Evolutionary conservation across 2,113 vertebrate species (phyloP), one percentile per base, ranked within the genome.

Genomic region (Mustela lutreola): DNA sequence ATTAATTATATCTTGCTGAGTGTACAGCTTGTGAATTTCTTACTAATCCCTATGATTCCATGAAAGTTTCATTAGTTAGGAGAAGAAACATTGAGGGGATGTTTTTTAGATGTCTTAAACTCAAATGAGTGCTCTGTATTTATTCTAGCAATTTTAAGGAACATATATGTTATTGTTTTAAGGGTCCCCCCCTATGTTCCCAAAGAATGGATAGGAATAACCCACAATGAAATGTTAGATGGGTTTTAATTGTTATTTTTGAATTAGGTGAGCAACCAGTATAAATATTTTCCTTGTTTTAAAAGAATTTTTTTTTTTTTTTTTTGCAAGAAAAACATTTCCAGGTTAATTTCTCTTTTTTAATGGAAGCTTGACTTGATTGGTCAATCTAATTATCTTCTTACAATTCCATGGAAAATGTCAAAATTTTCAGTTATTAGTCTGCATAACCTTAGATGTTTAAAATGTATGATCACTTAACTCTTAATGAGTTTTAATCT

Each of bases 361-460:
- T 58, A 71, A 60, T 70, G 5, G 48, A 56, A 84, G 7, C 63
- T 63, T 84, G 19, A 94, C 60, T 11, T 33, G 16, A 58, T 39
- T 87, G 39, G 6, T 6, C 80, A 70, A 70, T 45, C 39, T 80
- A 80, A 89, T 85, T 86, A 79, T 82, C 71, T 91, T 94, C 11
- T 87, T 28, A 94, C 65, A 94, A 63, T 67, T 78, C 31, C 5
- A 28, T 48, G 11, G 15, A 42, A 96, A 89, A 36, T 88, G 11
- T 91, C 18, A 91, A 83, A 26, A 21, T 31, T 70, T 94, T 92
- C 42, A 28, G 14, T 70, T 84, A 84, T 93, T 91, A 82, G 36
- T 42, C 7, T 73, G 36, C 14, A 70, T 63, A 62, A 91, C 1
- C 42, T 71, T 78, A 89, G 10, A 45, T 89, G 5, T 95, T 96